Evolutionary conservation across 2,113 vertebrate species (phyloP).

Genomic region (Caretta caretta): DNA sequence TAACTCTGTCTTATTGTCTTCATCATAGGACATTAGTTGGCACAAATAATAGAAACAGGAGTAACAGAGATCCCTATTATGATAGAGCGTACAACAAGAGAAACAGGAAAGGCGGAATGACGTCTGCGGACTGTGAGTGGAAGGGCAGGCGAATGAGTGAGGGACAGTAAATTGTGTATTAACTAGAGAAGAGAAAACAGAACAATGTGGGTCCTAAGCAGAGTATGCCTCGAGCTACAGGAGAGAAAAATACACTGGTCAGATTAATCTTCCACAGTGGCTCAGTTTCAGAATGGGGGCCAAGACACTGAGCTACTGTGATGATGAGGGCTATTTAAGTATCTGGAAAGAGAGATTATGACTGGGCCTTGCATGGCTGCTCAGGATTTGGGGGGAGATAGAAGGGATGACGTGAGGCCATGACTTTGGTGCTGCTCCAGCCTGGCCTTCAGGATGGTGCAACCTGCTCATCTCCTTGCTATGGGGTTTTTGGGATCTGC

Average conservation of each 20-base stretch:
- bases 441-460: neutral
- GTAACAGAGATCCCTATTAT: neutral
- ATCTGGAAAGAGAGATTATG: neutral
- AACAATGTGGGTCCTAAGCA: neutral
- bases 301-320: neutral
- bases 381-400: neutral
- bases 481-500: neutral
- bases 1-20: neutral
- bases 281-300: neutral
- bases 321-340: neutral
- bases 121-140: neutral
- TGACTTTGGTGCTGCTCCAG: fast-evolving
- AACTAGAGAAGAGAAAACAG: neutral
- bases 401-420: neutral
- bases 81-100: neutral
- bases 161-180: neutral
- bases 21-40: neutral
- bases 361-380: neutral
- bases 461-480: fast-evolving
- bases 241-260: neutral
- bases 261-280: neutral
- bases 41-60: neutral
- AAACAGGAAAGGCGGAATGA: conserved; percentile 19
- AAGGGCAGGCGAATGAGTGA: neutral
- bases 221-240: neutral